Base-by-base conservation (phyloP, 2,888 invertebrate genomes). In the Drosophila helvetica region DNA sequence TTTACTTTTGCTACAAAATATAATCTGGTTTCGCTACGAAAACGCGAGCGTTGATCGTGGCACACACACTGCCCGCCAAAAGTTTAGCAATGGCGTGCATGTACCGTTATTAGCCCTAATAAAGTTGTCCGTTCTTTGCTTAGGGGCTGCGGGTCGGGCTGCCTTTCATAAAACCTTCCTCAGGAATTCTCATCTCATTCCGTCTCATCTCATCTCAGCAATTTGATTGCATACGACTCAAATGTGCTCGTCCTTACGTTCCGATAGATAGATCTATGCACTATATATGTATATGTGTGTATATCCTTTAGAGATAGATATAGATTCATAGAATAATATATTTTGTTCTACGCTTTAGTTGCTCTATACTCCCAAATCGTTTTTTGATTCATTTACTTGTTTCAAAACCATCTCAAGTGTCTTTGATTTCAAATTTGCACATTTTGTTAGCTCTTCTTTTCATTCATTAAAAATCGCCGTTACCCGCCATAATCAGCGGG, bases 401-500 rank as follows among this genome's bases (percentile, higher is more conserved):
- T 73, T 81, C 67, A 78, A 82, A 84, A 81, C 70, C 82, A 61
- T 82, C 73, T 81, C 65, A 77, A 79, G 67, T 81, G 61, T 75
- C 79, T 83, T 83, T 83, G 85, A 83, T 85, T 83, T 79, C 55
- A 74, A 53, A 63, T 83, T 82, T 85, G 82, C 82, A 83, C 85
- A 82, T 83, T 78, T 68, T 80, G 74, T 82, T 75, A 58, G 53
- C 50, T 66, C 57, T 30, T 27, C 27, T n/a, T 38, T 5, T 18
- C 15, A 15, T 15, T 68, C 15, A 38, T 15, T 68, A n/a, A 22
- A 38, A 27, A 42, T 18, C 15, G 10, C 58, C 15, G 43, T 25
- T 3, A 50, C 62, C 62, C 66, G 62, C 38, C 38, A 7, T 0
- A 46, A 6, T 4, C 6, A 10, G 9, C 50, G 63, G 45, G 63